Conservation (phyloP, 2,888 invertebrate genomes). For the Noctua comes region DNA sequence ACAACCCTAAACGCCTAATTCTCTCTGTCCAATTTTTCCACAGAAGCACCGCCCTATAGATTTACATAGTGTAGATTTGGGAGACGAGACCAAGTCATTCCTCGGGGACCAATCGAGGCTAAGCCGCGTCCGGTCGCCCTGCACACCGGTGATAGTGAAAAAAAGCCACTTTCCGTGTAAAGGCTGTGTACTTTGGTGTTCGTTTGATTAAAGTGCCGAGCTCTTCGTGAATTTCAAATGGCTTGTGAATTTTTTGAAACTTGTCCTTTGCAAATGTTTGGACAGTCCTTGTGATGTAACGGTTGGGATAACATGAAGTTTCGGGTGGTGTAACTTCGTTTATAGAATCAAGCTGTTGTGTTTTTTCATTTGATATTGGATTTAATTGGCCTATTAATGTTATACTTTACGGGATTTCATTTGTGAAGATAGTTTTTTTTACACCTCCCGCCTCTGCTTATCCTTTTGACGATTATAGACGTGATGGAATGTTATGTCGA, state of each 20-base stretch:
- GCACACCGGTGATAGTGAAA: conserved; percentile 66
- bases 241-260: conserved; percentile 58
- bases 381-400: neutral
- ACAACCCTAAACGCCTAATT: conserved; percentile 26
- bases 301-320: conserved; percentile 22
- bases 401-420: neutral
- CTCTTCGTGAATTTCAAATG: conserved; percentile 60
- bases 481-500: neutral
- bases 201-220: conserved; percentile 61
- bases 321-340: neutral
- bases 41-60: conserved; percentile 46
- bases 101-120: conserved; percentile 58
- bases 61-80: conserved; percentile 62
- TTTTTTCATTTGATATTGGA: neutral
- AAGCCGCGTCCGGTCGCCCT: conserved; percentile 59
- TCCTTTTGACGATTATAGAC: neutral
- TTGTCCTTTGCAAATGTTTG: conserved; percentile 57
- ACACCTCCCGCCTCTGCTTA: neutral
- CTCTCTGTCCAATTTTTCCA: conserved; percentile 16
- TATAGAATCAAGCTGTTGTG: conserved; percentile 11
- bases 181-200: conserved; percentile 63
- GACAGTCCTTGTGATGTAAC: conserved; percentile 41
- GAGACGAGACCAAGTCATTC: conserved; percentile 60
- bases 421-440: neutral
- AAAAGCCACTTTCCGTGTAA: conserved; percentile 58